Evolutionary conservation across 2,797 vertebrate species (phyloP), one percentile per base, ranked within the genome.

Genomic region (Spondyliosoma cantharus): DNA sequence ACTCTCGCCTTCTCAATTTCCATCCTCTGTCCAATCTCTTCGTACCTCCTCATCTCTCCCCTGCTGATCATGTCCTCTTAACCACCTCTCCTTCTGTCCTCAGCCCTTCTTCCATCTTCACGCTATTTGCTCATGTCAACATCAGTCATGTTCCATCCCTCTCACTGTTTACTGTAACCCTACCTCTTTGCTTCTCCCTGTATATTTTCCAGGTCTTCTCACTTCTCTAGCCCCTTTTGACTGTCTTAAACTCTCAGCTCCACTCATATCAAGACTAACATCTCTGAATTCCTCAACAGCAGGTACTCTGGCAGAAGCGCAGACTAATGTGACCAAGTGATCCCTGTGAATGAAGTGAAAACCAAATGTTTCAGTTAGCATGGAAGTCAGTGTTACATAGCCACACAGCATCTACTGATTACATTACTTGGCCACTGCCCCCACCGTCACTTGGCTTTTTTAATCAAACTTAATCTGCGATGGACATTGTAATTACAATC

Each of bases 1-100:
- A 64, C 71, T 79, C 71, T 58, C 16, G 0, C 67, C 74, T 83
- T 78, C 77, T 82, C 63, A 80, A 43, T 83, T 81, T 78, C 61
- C 76, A 85, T 73, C 66, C 59, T 74, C 45, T 53, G 65, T 57
- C 56, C 2, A 0, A 49, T 61, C 16, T 60, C 74, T 65, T 76
- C 72, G 52, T 73, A 37, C 48, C 43, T 59, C 27, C 45, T 42
- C 74, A 46, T 58, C 60, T 67, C 52, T 70, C 54, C 48, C 60
- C 69, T 37, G 73, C 80, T 77, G 65, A 69, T 75, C 49, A 37
- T 25, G n/a, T 62, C 53, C 60, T 73, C 72, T 66, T 71, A 45
- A 56, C 66, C 64, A 59, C 61, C 22, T 63, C 60, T 29, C 20
- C 13, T 53, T 29, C 71, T 67, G 43, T 66, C 62, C 62, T 64